Evolutionary conservation across 1,140 invertebrate genomes (phyloP), one percentile per base, ranked within the genome.

Genomic region (Ceratosolen solmsi): DNA sequence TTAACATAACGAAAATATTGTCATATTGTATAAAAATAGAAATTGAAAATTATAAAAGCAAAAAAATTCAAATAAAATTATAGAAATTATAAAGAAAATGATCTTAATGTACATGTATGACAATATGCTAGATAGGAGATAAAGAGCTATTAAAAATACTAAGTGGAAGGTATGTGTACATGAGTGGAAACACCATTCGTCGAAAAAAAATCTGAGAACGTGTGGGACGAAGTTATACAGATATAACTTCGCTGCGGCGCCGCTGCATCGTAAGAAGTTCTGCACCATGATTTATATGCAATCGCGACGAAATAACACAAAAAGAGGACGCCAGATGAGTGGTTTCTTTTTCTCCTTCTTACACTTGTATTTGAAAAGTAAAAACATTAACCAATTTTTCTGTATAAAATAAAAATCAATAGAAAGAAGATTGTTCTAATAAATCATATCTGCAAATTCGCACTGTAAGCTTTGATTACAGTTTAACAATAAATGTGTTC

Each of bases 191-290:
- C 74, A 17, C 30, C 58, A 30, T 46, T 33, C 41, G 63, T 68
- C 30, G 25, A 68, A 63, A 76, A 73, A 76, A 65, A 76, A 76
- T 76, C 38, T 46, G 41, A 63, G 25, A 76, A 46, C n/a, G 54
- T 60, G 33, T 75, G 33, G 33, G 73, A 41, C 36, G n/a, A 68
- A 68, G 33, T 22, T 68, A n/a, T n/a, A 68, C 63, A 68, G 22
- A 30, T 49, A 73, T 13, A 73, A 73, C 46, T 54, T 33, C 38
- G 51, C 65, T 70, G 77, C 49, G n/a, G 41, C 75, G 33, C 49
- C 33, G 49, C 56, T 60, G 46, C 22, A 76, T 63, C 36, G 58
- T n/a, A 70, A 79, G 63, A 79, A 79, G 76, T 70, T 79, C 65
- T 56, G 49, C 56, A 36, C 58, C 17, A 25, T 49, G 56, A 65